Evolutionary conservation across 1,140 invertebrate species (phyloP).

Genomic region (Coboldia fuscipes): DNA sequence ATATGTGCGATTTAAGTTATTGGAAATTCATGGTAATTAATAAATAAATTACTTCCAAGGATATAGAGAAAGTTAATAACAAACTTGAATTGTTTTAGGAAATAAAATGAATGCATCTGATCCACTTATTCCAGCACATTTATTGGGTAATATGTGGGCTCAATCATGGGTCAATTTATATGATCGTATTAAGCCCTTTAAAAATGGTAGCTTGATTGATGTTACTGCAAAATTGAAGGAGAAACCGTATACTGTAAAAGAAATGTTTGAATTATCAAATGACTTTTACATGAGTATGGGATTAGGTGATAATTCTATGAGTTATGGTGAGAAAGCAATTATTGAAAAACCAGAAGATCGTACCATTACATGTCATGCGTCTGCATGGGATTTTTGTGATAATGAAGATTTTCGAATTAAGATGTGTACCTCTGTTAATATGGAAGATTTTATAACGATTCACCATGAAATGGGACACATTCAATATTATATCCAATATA

Average conservation of each 20-base stretch:
- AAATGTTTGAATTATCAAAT: conserved; percentile 19
- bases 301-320: background rate
- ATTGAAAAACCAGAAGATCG: conserved; percentile 31
- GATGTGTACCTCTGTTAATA: conserved; percentile 50
- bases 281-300: conserved; percentile 1
- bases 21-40: conserved; percentile 21
- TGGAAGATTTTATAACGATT: conserved; percentile 29
- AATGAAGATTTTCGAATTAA: conserved; percentile 39
- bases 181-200: conserved; percentile 32
- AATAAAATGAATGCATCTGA: background rate
- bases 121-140: conserved; percentile 19
- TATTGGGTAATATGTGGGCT: conserved; percentile 46
- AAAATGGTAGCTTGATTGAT: conserved; percentile 22
- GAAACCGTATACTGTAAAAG: conserved; percentile 16
- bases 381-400: conserved; percentile 60
- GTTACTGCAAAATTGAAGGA: conserved; percentile 26
- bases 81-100: background rate
- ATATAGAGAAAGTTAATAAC: background rate
- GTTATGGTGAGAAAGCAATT: background rate
- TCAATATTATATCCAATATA: conserved; percentile 50
- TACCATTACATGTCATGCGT: conserved; percentile 48
- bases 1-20: conserved; percentile 33
- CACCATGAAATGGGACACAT: conserved; percentile 29
- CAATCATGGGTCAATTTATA: conserved; percentile 51
- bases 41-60: background rate